Evolutionary conservation across 2,888 invertebrate genomes (phyloP).

Genomic region (Sesamia inferens): DNA sequence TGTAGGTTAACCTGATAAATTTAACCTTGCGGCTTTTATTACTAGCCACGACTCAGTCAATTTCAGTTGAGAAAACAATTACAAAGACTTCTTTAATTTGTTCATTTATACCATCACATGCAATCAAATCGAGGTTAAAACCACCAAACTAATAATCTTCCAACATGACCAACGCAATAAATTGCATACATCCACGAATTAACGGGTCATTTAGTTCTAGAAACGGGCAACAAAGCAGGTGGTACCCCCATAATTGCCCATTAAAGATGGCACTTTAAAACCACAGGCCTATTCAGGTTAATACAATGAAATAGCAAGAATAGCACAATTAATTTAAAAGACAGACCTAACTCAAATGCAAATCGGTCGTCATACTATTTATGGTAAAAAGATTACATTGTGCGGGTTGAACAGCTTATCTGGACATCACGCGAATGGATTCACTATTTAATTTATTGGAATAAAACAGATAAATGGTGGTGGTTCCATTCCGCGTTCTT

Average conservation of each 20-base stretch:
- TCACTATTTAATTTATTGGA: conserved; percentile 88
- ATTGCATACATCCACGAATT: conserved; percentile 35
- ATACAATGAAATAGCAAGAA: conserved; percentile 87
- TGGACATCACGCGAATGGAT: conserved; percentile 83
- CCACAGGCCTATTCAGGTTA: conserved; percentile 77
- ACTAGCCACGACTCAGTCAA: too few species aligned
- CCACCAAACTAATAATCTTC: conserved; percentile 8
- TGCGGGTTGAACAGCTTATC: conserved; percentile 84
- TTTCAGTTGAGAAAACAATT: background rate
- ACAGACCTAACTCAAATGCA: conserved; percentile 86
- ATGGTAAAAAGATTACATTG: conserved; percentile 90
- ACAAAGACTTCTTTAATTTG: background rate
- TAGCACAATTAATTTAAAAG: conserved; percentile 83
- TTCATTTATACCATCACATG: conserved; percentile 1
- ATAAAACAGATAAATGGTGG: conserved; percentile 87
- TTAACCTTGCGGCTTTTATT: too few species aligned
- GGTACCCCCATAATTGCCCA: conserved; percentile 82
- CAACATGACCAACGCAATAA: conserved; percentile 39
- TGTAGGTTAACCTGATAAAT: too few species aligned
- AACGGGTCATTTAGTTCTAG: conserved; percentile 65
- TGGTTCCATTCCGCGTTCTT: conserved; percentile 86
- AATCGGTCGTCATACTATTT: conserved; percentile 85
- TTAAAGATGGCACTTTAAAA: conserved; percentile 83
- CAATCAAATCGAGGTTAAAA: conserved; percentile 35
- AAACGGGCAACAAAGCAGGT: conserved; percentile 71